Evolutionary conservation across 1,140 invertebrate genomes (phyloP).

Genomic region (Bombus polaris): DNA sequence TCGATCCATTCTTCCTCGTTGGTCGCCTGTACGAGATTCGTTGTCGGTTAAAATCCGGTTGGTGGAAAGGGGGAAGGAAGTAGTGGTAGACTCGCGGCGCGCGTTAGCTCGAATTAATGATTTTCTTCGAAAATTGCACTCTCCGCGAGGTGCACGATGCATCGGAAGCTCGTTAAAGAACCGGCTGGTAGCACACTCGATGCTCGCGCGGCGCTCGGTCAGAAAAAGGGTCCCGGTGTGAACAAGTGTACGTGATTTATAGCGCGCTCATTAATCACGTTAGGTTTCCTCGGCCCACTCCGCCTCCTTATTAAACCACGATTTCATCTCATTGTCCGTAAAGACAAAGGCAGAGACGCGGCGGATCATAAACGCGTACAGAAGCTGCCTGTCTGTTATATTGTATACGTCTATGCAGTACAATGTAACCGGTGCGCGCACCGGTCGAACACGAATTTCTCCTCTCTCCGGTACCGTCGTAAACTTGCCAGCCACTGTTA

Average conservation of each 20-base stretch:
- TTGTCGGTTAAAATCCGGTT: background rate
- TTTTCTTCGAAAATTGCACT: slow-evolving; percentile 51
- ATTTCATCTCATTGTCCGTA: slow-evolving; percentile 64
- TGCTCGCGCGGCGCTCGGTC: slow-evolving; percentile 8
- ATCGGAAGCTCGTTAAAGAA: slow-evolving; percentile 42
- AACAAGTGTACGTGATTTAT: slow-evolving; percentile 66
- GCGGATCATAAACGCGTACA: slow-evolving; percentile 5
- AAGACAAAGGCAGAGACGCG: slow-evolving; percentile 55
- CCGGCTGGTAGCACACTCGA: slow-evolving; percentile 17
- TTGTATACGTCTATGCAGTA: slow-evolving; percentile 20
- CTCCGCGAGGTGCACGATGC: background rate
- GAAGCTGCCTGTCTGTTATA: slow-evolving; percentile 35
- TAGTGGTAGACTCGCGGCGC: background rate
- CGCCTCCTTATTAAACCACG: slow-evolving; percentile 65
- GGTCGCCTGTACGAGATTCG: background rate
- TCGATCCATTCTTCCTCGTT: background rate
- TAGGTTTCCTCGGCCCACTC: slow-evolving; percentile 34
- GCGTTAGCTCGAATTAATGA: slow-evolving; percentile 19
- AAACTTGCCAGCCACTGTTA: slow-evolving; percentile 53
- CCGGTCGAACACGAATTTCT: slow-evolving; percentile 42
- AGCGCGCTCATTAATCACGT: slow-evolving; percentile 67
- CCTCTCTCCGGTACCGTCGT: slow-evolving; percentile 47
- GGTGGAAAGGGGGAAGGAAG: too few species aligned
- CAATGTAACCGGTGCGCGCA: slow-evolving; percentile 42
- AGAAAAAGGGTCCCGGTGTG: slow-evolving; percentile 56